Evolutionary conservation across 2,888 invertebrate species (phyloP).

Genomic region (Eilema sororculum): DNA sequence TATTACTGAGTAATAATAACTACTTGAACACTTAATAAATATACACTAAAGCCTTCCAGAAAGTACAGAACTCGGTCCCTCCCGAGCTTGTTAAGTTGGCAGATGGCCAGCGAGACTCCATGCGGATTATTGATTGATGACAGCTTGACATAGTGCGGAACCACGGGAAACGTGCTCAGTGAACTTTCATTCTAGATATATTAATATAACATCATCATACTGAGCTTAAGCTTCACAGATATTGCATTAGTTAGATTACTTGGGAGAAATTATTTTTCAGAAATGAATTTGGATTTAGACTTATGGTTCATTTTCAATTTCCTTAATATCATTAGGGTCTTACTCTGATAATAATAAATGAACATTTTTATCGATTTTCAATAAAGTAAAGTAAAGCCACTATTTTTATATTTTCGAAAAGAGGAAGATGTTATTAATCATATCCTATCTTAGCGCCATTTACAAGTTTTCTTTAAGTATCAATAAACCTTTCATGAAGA

Average conservation of each 20-base stretch:
- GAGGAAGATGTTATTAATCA: too few species aligned
- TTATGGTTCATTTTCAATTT: background rate
- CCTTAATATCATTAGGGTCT: too few species aligned
- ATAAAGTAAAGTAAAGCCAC: too few species aligned
- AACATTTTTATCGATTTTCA: too few species aligned
- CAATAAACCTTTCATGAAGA: background rate
- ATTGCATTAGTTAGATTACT: background rate
- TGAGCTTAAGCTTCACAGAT: background rate
- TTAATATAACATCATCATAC: background rate
- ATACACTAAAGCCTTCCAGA: background rate
- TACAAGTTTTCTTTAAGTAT: background rate
- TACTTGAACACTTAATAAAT: background rate
- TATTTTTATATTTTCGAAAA: too few species aligned
- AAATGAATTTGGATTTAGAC: background rate
- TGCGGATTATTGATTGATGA: slow-evolving; percentile 65
- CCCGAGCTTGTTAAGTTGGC: slow-evolving; percentile 52
- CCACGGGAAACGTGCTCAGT: slow-evolving; percentile 23
- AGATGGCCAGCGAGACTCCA: slow-evolving; percentile 48
- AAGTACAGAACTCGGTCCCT: slow-evolving; percentile 7
- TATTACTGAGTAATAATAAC: background rate
- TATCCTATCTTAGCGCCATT: background rate
- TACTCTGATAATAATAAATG: too few species aligned
- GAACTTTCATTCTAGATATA: slow-evolving; percentile 12
- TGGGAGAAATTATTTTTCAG: background rate
- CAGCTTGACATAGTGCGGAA: slow-evolving; percentile 34